Conservation (phyloP, 2,113 vertebrate species). For the Petrocephalus microphthalmus region DNA sequence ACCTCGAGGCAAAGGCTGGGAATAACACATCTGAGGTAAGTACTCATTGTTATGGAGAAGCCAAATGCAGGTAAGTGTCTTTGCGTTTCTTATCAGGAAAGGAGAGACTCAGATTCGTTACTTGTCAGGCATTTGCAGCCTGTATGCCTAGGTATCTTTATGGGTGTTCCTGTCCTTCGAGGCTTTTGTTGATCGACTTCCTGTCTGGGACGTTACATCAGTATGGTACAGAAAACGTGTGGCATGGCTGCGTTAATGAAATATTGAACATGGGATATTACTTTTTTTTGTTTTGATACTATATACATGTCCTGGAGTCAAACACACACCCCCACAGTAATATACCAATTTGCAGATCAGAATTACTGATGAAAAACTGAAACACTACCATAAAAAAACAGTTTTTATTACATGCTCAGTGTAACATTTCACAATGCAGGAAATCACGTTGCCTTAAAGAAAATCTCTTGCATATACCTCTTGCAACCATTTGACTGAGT, state of each 20-base stretch:
- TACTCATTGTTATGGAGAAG: slow-evolving; percentile 46
- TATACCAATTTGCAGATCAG: neutral
- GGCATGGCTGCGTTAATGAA: neutral
- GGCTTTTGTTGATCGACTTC: neutral
- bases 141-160: neutral
- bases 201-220: neutral
- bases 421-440: neutral
- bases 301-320: neutral
- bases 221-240: neutral
- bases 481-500: neutral
- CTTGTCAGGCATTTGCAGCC: neutral
- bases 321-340: neutral
- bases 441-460: neutral
- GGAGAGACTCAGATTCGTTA: neutral
- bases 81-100: slow-evolving; percentile 1
- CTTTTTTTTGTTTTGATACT: neutral
- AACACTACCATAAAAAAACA: neutral
- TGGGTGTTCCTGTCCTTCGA: neutral
- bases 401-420: neutral
- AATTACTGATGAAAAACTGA: neutral
- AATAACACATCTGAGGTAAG: slow-evolving; percentile 96
- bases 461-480: neutral
- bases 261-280: neutral
- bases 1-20: slow-evolving; percentile 73
- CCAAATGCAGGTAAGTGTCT: slow-evolving; percentile 48